Percentiles rank a stretch among this genome's conserved stretches.
Evolutionary conservation across 2,888 invertebrate genomes (phyloP).

Genomic region (Eupsilia transversa): DNA sequence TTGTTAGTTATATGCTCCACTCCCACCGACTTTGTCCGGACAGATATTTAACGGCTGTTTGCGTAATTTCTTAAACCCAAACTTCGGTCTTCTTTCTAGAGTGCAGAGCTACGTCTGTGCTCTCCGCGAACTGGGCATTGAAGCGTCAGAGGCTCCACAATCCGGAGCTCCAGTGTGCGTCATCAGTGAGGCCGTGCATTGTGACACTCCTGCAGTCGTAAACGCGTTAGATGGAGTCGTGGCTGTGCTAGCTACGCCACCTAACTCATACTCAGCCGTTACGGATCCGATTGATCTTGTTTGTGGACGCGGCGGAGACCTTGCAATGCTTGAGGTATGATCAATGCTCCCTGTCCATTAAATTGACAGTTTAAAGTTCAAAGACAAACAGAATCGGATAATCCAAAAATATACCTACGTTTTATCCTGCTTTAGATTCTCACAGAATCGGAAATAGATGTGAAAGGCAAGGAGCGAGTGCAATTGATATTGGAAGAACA

Average conservation of each 20-base stretch:
- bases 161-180: conserved; percentile 84
- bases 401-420: neutral
- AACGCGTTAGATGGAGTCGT: conserved; percentile 87
- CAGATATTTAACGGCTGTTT: neutral
- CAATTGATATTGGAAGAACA: conserved; percentile 94
- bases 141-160: conserved; percentile 82
- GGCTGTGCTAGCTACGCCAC: conserved; percentile 92
- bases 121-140: conserved; percentile 92
- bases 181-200: conserved; percentile 89
- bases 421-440: conserved; percentile 81
- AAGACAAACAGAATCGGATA: neutral
- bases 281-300: conserved; percentile 95
- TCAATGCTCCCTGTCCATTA: too few species aligned
- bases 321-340: conserved; percentile 93
- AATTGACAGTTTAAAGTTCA: neutral
- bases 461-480: conserved; percentile 91
- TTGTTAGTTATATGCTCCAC: neutral
- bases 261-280: conserved; percentile 95
- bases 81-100: conserved; percentile 75
- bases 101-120: conserved; percentile 93
- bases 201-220: conserved; percentile 86
- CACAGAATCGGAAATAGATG: conserved; percentile 92
- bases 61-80: neutral
- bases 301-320: conserved; percentile 94
- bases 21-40: neutral